These are phyloP conservation scores for Diorhabda carinulata DNA, from an alignment of 1,140 invertebrate species.

Conservation along the genomic window DNA sequence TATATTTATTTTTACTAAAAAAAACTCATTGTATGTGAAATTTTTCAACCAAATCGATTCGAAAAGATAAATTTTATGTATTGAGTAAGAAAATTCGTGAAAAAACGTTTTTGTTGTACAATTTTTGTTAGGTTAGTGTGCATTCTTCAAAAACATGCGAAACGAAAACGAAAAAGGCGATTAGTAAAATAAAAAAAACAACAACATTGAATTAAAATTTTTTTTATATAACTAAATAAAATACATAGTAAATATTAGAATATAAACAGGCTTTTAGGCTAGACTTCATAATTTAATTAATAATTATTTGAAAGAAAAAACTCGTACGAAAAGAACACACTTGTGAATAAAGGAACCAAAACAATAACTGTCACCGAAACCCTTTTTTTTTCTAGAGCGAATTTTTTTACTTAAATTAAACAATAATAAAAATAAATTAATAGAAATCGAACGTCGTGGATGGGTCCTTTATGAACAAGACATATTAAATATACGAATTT, in stretches of 20 bases:
- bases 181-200: constrained; percentile 23
- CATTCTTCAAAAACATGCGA: constrained; percentile 22
- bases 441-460: constrained; percentile 3
- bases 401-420: constrained; percentile 12
- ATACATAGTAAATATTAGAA: constrained; percentile 35
- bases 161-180: constrained; percentile 25
- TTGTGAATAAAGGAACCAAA: constrained; percentile 25
- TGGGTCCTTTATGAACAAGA: constrained; percentile 21
- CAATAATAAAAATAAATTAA: constrained; percentile 26
- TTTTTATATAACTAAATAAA: constrained; percentile 34
- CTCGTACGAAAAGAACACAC: constrained; percentile 3
- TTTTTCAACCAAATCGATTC: no score
- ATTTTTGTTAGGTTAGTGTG: constrained; percentile 6
- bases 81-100: no score
- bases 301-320: constrained; percentile 15
- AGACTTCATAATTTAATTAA: constrained; percentile 23
- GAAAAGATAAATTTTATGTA: no score
- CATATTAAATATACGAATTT: background rate
- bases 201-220: constrained; percentile 27
- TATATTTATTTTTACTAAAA: no score
- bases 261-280: constrained; percentile 35
- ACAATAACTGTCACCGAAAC: constrained; percentile 21
- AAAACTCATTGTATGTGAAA: no score
- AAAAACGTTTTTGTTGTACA: no score
- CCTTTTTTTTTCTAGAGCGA: constrained; percentile 4